Base-by-base conservation (phyloP, 2,888 invertebrate species). In the Ormyrus thymus region DNA sequence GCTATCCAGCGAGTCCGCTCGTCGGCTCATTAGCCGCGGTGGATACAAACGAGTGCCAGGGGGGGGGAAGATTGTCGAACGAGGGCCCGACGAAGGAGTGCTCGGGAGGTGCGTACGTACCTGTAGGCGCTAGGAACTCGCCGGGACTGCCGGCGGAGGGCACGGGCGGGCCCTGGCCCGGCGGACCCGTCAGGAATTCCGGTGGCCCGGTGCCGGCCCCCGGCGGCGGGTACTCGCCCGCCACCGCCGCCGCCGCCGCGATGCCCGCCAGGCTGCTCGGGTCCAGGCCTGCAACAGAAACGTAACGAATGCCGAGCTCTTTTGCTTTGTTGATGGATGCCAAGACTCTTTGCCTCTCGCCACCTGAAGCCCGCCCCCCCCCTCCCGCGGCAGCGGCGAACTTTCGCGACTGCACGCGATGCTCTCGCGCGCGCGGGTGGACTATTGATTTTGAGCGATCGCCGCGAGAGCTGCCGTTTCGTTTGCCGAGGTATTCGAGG, bases 201-300 rank as follows among this genome's bases (percentile, higher is more conserved):
- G 90, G 88, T 76, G 90, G 90, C 81, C 89, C 90, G 79, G 89
- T 89, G 82, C 89, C 89, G 80, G 89, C 89, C 81, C 89, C 89
- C 79, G 90, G 89, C 80, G 90, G 89, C 85, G 90, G 90, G 84
- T 90, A 90, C 80, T 90, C 89, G 81, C 89, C 89, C 80, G 89
- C 86, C 80, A 89, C 89, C 78, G 89, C 89, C 80, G 89, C 89
- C 78, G 89, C 89, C 87, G 89, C 89, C 74, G 89, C 89, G 89
- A 90, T 90, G 68, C 89, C 89, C 76, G 89, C 90, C 86, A 90
- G 87, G 83, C 89, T 90, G 80, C 89, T 87, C 73, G 89, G 89
- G 84, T 90, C 89, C 76, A 90, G 83, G 81, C 89, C 89, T 90
- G 88, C 86, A 88, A 89, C 84, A 89, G 56, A 56, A 7, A 29